Evolutionary conservation across 2,113 vertebrate genomes (phyloP).

Genomic region (Anarhynchus alexandrinus): DNA sequence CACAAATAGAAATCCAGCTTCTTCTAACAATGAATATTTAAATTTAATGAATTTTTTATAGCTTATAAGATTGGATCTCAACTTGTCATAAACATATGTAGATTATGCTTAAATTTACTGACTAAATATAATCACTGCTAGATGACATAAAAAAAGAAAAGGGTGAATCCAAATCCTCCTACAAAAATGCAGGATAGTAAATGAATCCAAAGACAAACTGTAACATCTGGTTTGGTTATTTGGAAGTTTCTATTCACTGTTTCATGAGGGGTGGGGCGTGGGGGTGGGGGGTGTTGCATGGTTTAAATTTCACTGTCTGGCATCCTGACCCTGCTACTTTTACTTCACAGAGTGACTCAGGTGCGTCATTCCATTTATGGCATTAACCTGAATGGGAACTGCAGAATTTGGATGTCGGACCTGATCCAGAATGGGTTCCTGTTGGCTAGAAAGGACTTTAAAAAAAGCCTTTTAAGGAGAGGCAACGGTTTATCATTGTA

Average conservation of each 20-base stretch:
- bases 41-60: slow-evolving; percentile 53
- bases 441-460: neutral
- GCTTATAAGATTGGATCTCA: slow-evolving; percentile 1
- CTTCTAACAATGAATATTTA: slow-evolving; percentile 56
- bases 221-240: neutral
- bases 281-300: neutral
- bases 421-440: neutral
- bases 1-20: slow-evolving; percentile 18
- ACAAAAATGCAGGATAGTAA: neutral
- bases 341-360: neutral
- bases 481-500: accelerated
- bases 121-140: slow-evolving; percentile 38
- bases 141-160: slow-evolving; percentile 10
- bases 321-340: neutral
- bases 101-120: slow-evolving; percentile 52
- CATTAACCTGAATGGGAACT: neutral
- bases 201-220: neutral
- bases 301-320: neutral
- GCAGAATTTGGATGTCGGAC: neutral
- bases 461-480: neutral
- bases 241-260: neutral
- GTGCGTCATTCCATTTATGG: neutral
- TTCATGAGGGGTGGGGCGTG: neutral
- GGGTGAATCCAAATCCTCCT: neutral
- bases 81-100: slow-evolving; percentile 31